Conservation (phyloP, 2,888 invertebrate species). For the Sinelater perroti region DNA sequence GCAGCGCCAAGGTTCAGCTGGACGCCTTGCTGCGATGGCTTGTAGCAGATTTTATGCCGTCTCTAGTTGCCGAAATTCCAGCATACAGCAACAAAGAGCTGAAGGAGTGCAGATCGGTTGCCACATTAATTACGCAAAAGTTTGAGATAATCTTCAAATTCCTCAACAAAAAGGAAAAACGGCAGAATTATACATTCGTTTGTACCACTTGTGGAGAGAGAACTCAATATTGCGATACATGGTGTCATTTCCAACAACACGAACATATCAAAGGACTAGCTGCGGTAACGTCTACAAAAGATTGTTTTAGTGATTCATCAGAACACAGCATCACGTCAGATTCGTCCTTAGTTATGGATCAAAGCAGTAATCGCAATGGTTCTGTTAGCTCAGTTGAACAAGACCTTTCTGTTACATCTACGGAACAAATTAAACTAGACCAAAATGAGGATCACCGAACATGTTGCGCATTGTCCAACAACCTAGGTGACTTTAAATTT, state of each 20-base stretch:
- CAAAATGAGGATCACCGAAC: neutral
- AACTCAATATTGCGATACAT: neutral
- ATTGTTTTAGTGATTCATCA: neutral
- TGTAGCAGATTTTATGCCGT: slow-evolving; percentile 4
- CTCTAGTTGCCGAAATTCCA: neutral
- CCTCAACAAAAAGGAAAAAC: neutral
- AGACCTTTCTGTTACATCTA: neutral
- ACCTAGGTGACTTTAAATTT: slow-evolving; percentile 17
- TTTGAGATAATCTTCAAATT: slow-evolving; percentile 6
- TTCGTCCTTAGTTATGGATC: neutral
- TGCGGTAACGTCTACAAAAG: neutral
- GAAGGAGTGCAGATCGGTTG: neutral
- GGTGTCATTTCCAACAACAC: neutral
- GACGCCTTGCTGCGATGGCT: slow-evolving; percentile 1
- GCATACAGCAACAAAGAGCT: neutral
- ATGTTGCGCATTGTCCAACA: neutral
- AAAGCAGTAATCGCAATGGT: neutral
- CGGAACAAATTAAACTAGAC: neutral
- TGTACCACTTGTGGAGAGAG: neutral
- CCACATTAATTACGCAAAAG: slow-evolving; percentile 1
- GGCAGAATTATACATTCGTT: neutral
- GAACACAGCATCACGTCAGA: neutral
- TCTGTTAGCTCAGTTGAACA: neutral
- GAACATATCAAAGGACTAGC: neutral
- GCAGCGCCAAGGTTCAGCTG: neutral